phyloP scores from a whole-genome alignment of 1,140 invertebrate genomes.

The Colletes latitarsis region DNA sequence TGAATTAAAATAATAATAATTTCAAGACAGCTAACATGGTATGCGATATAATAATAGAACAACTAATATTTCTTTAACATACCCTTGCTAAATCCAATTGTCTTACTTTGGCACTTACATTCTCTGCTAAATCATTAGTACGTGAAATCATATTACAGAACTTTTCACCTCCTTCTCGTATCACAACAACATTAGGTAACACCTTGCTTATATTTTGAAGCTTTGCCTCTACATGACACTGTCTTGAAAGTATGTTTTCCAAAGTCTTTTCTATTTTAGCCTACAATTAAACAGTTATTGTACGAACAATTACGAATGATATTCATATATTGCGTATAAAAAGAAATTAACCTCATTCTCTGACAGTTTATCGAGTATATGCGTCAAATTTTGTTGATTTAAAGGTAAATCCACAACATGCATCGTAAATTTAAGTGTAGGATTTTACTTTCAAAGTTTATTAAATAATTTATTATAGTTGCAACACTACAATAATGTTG shows the following conservation, averaged over 20 bases:
- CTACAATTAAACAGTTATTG: neutral
- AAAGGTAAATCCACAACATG: constrained; percentile 60
- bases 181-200: constrained; percentile 85
- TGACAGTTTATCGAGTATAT: constrained; percentile 69
- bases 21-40: neutral
- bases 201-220: constrained; percentile 84
- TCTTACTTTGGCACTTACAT: constrained; percentile 97
- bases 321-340: neutral
- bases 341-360: constrained; percentile 69
- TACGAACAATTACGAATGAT: neutral
- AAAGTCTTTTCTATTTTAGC: constrained; percentile 82
- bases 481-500: neutral
- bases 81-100: constrained; percentile 96
- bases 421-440: neutral
- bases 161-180: constrained; percentile 88
- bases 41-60: neutral
- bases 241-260: constrained; percentile 83
- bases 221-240: constrained; percentile 85
- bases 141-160: constrained; percentile 92
- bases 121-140: constrained; percentile 94
- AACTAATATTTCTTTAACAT: constrained; percentile 68
- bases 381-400: constrained; percentile 70
- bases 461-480: neutral
- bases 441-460: neutral
- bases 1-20: constrained; percentile 37